Conservation (phyloP, 2,888 invertebrate species). For the Pocota personata region DNA sequence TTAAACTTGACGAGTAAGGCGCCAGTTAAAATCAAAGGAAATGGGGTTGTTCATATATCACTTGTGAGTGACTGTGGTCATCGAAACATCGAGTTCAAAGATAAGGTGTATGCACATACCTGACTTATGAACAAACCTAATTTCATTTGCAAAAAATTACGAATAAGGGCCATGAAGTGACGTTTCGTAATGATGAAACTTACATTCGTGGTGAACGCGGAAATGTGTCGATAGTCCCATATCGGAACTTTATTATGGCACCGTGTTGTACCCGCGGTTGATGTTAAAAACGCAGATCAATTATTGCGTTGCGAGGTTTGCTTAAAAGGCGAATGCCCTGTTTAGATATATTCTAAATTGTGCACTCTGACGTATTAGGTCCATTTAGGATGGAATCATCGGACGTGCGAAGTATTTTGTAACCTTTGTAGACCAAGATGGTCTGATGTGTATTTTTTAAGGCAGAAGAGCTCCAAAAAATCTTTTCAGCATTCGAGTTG, state of each 20-base stretch:
- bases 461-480: constrained; percentile 46
- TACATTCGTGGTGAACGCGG: constrained; percentile 30
- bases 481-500: too few species aligned
- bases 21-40: constrained; percentile 26
- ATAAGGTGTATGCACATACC: constrained; percentile 61
- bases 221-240: constrained; percentile 25
- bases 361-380: constrained; percentile 58
- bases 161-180: constrained; percentile 50
- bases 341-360: constrained; percentile 40
- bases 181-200: constrained; percentile 38
- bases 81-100: too few species aligned
- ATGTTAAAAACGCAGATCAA: constrained; percentile 5
- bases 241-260: constrained; percentile 39
- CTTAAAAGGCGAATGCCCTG: constrained; percentile 22
- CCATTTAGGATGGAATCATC: constrained; percentile 24
- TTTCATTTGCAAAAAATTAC: constrained; percentile 60
- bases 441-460: constrained; percentile 56
- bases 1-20: constrained; percentile 44
- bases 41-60: not conserved
- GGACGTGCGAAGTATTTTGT: constrained; percentile 56
- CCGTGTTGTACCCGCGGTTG: constrained; percentile 24
- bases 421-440: constrained; percentile 48
- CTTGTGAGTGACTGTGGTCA: constrained; percentile 8
- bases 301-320: constrained; percentile 32
- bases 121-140: constrained; percentile 26